Base-by-base conservation (phyloP, 2,113 vertebrate species). In the Xiphophorus maculatus region DNA sequence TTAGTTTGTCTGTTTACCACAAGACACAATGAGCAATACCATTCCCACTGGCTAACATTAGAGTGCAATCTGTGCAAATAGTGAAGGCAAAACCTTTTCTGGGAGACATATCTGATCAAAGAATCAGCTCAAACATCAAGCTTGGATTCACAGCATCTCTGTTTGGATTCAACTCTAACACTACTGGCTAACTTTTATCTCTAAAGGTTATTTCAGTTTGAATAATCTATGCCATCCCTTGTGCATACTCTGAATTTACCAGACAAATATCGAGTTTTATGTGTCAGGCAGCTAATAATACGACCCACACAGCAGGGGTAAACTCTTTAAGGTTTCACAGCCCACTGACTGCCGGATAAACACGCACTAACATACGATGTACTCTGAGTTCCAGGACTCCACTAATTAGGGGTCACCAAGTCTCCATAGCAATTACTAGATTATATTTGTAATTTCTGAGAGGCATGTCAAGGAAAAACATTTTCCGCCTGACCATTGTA, bases 291-390 rank as follows among this genome's bases (percentile, higher is more conserved):
- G 12, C 5, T 44, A 48, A 33, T 8, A 27, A 33, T 63, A 68
- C 76, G 42, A 27, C 68, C 29, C 70, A 35, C 44, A 48, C 14
- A 19, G 15, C 12, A 14, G 44, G 7, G 15, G 44, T 13, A 48
- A 48, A 58, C 77, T 80, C 65, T 71, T 73, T 75, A 51, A 35
- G 69, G 4, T 76, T 80, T 71, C 78, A 70, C 76, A 80, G 65
- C 58, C 67, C 73, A 85, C 66, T 77, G 66, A 85, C 73, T 3
- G 37, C 32, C 60, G 63, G 73, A 80, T 78, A 84, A 84, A 86
- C 83, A 82, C 28, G 28, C 28, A 28, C 28, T 71, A 72, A 71
- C 64, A 72, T 51, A 63, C 19, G 44, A 62, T 69, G 15, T 15
- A 73, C 65, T 37, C 61, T 58, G 37, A 48, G 29, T 29, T 58